phyloP scores from a whole-genome alignment of 2,888 invertebrate genomes.

The Cephus pulcher region DNA sequence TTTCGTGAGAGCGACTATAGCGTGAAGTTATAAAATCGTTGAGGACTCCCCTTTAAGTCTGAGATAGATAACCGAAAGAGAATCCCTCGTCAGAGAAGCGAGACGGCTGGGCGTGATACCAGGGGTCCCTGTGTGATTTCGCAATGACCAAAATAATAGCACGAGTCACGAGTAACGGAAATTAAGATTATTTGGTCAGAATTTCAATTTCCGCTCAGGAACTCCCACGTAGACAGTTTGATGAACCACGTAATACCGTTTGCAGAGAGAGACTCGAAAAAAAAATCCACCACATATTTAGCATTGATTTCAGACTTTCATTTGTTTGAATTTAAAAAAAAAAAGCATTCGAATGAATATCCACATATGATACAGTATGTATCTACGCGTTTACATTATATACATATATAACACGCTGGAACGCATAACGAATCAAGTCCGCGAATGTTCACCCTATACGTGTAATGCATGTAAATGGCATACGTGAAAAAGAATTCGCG shows the following conservation, averaged over 20 bases:
- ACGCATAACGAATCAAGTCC: not conserved
- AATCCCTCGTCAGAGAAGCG: not conserved
- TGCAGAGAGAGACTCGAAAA: not conserved
- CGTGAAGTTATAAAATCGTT: not conserved
- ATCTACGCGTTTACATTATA: not conserved
- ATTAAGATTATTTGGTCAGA: not conserved
- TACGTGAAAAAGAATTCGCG: not conserved
- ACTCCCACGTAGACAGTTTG: not conserved
- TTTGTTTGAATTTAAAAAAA: not conserved
- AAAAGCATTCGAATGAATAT: not conserved
- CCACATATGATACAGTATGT: not conserved
- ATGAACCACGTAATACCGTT: not conserved
- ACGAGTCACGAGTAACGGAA: not conserved
- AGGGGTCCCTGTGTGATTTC: not conserved
- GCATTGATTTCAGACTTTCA: no score
- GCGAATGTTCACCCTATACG: not conserved
- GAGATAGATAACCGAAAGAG: not conserved
- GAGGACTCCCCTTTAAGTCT: not conserved
- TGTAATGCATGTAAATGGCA: not conserved
- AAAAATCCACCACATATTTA: not conserved
- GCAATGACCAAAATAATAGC: not conserved
- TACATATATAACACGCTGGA: not conserved
- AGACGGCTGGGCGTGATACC: not conserved
- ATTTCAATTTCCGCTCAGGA: not conserved
- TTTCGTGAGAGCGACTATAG: not conserved